Evolutionary conservation across 2,113 vertebrate species (phyloP).

Genomic region (Datnioides undecimradiatus): DNA sequence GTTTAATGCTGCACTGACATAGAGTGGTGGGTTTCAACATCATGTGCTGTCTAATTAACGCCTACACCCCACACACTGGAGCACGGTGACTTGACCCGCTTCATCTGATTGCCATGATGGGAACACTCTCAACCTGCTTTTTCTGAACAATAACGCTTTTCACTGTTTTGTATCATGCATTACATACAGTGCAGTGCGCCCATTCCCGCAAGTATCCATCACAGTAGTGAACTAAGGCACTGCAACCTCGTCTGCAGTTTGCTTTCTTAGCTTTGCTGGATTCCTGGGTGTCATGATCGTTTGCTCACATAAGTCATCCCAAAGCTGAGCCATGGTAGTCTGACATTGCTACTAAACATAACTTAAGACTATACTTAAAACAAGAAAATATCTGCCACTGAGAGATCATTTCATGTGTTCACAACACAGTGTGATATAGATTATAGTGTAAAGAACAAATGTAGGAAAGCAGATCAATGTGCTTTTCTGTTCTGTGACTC

Average conservation of each 20-base stretch:
- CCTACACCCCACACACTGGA: slow-evolving; percentile 31
- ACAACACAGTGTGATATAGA: too few relatives aligned
- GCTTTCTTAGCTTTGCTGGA: too few relatives aligned
- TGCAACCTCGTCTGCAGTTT: too few relatives aligned
- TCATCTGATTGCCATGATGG: slow-evolving; percentile 13
- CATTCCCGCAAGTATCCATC: neutral
- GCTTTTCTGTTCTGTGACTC: neutral
- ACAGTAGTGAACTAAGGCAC: neutral
- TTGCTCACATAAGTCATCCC: too few relatives aligned
- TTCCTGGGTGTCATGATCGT: too few relatives aligned
- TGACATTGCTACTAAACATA: too few relatives aligned
- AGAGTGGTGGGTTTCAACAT: slow-evolving; percentile 1
- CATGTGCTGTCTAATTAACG: slow-evolving; percentile 56
- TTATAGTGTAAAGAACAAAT: too few relatives aligned
- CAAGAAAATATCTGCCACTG: neutral
- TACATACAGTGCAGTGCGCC: neutral
- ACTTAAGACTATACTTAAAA: too few relatives aligned
- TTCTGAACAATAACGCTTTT: neutral
- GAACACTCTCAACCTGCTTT: neutral
- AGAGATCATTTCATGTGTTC: neutral
- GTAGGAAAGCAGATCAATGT: neutral
- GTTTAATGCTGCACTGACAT: slow-evolving; percentile 36
- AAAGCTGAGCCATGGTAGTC: too few relatives aligned
- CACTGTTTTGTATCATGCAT: neutral
- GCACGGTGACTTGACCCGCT: slow-evolving; percentile 41